Conservation (phyloP, 2,113 vertebrate genomes). For the Xiphias gladius region DNA sequence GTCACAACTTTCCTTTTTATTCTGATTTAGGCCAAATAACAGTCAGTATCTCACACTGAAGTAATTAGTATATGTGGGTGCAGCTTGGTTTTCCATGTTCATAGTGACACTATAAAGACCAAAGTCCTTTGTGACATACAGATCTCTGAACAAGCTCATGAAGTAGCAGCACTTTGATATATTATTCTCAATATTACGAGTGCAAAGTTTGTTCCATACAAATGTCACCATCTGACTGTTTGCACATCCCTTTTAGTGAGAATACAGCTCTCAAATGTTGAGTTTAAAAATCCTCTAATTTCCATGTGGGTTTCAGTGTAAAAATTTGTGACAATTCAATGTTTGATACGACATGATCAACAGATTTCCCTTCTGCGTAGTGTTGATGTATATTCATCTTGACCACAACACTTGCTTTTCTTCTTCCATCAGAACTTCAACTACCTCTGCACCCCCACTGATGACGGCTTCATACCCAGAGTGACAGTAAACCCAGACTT, state of each 20-base stretch:
- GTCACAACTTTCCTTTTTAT: neutral
- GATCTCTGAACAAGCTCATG: neutral
- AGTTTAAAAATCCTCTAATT: neutral
- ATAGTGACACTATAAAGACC: neutral
- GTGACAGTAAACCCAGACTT: constrained; percentile 86
- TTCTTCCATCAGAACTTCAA: constrained; percentile 83
- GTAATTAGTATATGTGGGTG: neutral
- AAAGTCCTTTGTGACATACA: neutral
- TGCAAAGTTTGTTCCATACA: neutral
- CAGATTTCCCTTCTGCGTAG: neutral
- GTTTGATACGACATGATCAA: neutral
- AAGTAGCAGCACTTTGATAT: neutral
- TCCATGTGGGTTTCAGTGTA: neutral
- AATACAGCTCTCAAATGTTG: neutral
- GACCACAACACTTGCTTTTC: no score
- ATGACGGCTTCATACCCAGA: constrained; percentile 84
- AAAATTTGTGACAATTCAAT: neutral
- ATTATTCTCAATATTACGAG: neutral
- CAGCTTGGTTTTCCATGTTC: neutral
- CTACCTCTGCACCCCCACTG: constrained; percentile 87
- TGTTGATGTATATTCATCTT: neutral
- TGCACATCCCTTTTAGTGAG: neutral
- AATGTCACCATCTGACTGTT: neutral
- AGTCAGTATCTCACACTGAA: neutral
- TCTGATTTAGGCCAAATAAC: neutral